Base-by-base conservation (phyloP, 2,113 vertebrate genomes). In the Salminus brasiliensis region DNA sequence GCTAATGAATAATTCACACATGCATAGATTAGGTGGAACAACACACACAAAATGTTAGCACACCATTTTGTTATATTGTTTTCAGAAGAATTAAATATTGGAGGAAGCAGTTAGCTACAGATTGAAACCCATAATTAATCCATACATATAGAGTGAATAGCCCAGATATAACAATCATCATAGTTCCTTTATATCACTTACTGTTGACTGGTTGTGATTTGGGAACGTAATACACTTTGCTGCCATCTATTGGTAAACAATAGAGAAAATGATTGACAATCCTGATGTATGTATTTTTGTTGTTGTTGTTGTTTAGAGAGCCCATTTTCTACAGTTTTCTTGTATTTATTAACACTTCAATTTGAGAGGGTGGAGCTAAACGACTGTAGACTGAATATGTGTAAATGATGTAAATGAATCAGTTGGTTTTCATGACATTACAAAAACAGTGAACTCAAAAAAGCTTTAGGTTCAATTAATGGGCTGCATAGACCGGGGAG, bases 211-310 rank as follows among this genome's bases (percentile, higher is more conserved):
- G 30, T 62, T 62, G 36, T n/a, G n/a, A n/a, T n/a, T n/a, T n/a
- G n/a, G n/a, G 25, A 39, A 29, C 23, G 18, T 67, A 25, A 27
- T 55, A 65, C 30, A 47, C 70, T 68, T 30, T 83, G 76, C 81
- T 79, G 81, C 81, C 71, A 74, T 83, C 81, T 83, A 6, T 74
- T 70, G 81, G 55, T 34, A 41, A 30, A 29, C 70, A 7, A 6
- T 12, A 15, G 15, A 25, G 52, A 47, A 32, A 45, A 45, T 34
- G 11, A 18, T 1, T 5, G 23, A 32, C 32, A 18, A 5, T 57
- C 34, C 23, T 34, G 1, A 57, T 11, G 16, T 15, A 15, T n/a
- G 43, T 2, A 41, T 47, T 47, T 69, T 45, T 21, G n/a, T n/a
- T n/a, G n/a, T n/a, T n/a, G n/a, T n/a, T n/a, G n/a, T n/a, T n/a